Conservation (phyloP, 2,888 invertebrate genomes). For the Merodon equestris region DNA sequence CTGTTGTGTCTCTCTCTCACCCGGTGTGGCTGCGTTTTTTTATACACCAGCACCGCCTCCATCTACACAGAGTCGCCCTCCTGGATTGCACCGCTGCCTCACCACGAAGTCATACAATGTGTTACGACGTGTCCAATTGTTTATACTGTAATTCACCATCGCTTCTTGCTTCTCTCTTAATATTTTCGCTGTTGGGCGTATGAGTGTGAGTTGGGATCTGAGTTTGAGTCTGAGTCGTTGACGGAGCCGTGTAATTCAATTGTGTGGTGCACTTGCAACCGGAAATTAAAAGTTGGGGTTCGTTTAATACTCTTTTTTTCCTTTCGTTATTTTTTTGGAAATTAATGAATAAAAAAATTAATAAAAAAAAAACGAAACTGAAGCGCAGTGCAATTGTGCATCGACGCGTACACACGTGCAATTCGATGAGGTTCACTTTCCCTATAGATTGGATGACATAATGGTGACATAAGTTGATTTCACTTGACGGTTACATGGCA, state of each 20-base stretch:
- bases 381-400: slow-evolving; percentile 49
- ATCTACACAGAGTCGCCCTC: slow-evolving; percentile 4
- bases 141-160: slow-evolving; percentile 55
- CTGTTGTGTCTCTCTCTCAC: slow-evolving; percentile 38
- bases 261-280: slow-evolving; percentile 52
- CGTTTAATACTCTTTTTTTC: slow-evolving; percentile 36
- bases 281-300: slow-evolving; percentile 65
- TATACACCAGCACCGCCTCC: slow-evolving; percentile 11
- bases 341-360: slow-evolving; percentile 30
- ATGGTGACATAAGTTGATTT: slow-evolving; percentile 55
- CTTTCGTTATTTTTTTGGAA: slow-evolving; percentile 24
- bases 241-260: slow-evolving; percentile 24
- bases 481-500: slow-evolving; percentile 53
- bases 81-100: slow-evolving; percentile 9
- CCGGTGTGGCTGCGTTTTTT: background rate
- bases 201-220: background rate
- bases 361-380: slow-evolving; percentile 12
- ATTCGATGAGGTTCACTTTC: slow-evolving; percentile 34
- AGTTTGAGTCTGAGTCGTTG: no score
- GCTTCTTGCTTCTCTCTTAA: slow-evolving; percentile 1
- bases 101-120: slow-evolving; percentile 52
- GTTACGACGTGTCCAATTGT: slow-evolving; percentile 65
- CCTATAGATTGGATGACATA: slow-evolving; percentile 19
- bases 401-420: slow-evolving; percentile 12
- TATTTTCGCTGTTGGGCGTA: slow-evolving; percentile 5